Percentiles rank a stretch among this genome's conserved stretches.
Conservation (phyloP, 92 coral and sea anemone genomes). For the Meandrina meandrites region DNA sequence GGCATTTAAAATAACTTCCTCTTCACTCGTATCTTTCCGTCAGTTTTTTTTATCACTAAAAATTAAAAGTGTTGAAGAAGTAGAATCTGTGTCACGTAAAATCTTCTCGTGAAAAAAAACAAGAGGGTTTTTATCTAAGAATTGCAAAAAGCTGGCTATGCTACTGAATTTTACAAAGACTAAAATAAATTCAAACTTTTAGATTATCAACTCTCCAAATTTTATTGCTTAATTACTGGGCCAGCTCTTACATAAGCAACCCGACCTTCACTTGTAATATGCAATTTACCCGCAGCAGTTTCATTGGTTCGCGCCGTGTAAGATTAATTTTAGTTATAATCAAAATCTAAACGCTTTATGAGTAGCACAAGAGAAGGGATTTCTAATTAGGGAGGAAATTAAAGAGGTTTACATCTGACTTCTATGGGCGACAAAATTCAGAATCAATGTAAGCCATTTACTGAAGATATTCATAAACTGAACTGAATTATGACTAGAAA, state of each 20-base stretch:
- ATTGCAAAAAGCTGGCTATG: not conserved
- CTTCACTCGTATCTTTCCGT: not conserved
- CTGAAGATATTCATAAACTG: not conserved
- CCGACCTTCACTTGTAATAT: not conserved
- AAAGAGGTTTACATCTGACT: not conserved
- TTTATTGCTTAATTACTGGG: not conserved
- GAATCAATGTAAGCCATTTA: not conserved
- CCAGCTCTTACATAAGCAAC: not conserved
- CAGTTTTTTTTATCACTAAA: not conserved
- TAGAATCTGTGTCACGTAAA: not conserved
- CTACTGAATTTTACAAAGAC: not conserved
- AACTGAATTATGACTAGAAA: not conserved
- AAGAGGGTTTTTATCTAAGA: not conserved
- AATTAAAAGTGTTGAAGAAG: not conserved
- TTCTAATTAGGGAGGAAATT: not conserved
- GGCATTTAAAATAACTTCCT: conserved; percentile 3
- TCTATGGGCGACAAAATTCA: not conserved
- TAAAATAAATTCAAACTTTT: not conserved
- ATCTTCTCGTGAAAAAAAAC: not conserved
- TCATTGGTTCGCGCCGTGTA: not conserved
- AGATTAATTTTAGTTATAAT: not conserved
- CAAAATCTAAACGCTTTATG: not conserved
- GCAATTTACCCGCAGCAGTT: not conserved
- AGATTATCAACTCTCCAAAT: not conserved
- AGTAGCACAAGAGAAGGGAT: not conserved